Evolutionary conservation across 2,888 invertebrate species (phyloP), one percentile per base, ranked within the genome.

Genomic region (Andricus quercusramuli): DNA sequence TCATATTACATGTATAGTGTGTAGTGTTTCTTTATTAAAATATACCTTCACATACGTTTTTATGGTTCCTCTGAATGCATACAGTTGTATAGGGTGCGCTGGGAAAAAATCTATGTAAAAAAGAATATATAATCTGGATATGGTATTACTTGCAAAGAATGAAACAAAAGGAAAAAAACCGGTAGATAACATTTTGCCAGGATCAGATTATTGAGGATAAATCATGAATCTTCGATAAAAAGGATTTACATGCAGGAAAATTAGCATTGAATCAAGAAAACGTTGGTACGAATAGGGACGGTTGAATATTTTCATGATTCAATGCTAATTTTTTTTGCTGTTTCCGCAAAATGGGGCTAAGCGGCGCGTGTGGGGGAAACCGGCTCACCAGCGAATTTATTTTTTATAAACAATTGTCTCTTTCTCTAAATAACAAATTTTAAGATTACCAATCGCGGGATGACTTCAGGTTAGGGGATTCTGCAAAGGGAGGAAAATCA

Each of bases 1-100:
- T 70, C 70, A 20, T 70, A 70, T 70, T 70, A 70, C 70, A 70
- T 17, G 17, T 70, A 25, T 68, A 68, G 68, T 68, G 17, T 70
- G 68, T 47, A 68, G n/a, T n/a, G n/a, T n/a, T n/a, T n/a, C n/a
- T 29, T 56, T 70, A 70, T 70, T 56, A 70, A 70, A 70, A 56
- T 56, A 56, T 51, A 70, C 44, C 25, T 44, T 22, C 17, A 32
- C 29, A 2, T 70, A 70, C 22, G 11, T 70, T 70, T 51, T 70
- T 51, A 70, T 70, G 20, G 51, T 22, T 70, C 70, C 47, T 70
- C 29, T 47, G 9, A 47, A 70, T 70, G 20, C 20, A 47, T 70
- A 70, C 29, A 70, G 25, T 68, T 68, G 44, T 68, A 68, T 65
- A 44, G 22, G 47, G 29, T 29, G 29, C 70, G 29, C 29, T 70